A percentile compares a stretch with the other conserved stretches of the same genome.
phyloP scores from a whole-genome alignment of 2,113 vertebrate species.

The Hassar affinis region DNA sequence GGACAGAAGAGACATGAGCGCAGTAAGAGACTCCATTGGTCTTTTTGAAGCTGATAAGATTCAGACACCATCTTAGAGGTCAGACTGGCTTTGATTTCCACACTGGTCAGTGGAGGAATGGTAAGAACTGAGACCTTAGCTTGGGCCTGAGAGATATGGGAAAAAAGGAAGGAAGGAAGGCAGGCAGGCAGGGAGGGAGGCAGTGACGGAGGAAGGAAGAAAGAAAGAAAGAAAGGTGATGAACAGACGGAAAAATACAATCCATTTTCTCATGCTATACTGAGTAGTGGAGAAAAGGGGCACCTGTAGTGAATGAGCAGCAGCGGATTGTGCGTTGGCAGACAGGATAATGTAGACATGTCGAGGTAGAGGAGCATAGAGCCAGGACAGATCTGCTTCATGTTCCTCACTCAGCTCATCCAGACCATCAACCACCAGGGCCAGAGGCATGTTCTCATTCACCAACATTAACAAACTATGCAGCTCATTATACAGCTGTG shows the following conservation, averaged over 20 bases:
- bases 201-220: background rate
- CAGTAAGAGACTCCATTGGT: conserved; percentile 61
- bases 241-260: background rate
- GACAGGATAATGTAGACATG: conserved; percentile 66
- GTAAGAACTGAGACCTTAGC: conserved; percentile 52
- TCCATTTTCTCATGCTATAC: background rate
- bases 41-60: conserved; percentile 52
- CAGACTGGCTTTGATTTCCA: conserved; percentile 60
- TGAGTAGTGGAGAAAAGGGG: background rate
- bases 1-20: conserved; percentile 65
- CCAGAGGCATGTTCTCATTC: conserved; percentile 53
- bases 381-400: conserved; percentile 65
- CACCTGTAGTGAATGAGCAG: conserved; percentile 59
- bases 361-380: conserved; percentile 56
- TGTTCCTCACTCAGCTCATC: conserved; percentile 69
- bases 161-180: background rate
- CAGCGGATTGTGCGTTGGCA: conserved; percentile 53
- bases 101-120: conserved; percentile 59
- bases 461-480: conserved; percentile 62
- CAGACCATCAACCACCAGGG: conserved; percentile 68
- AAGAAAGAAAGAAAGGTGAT: background rate
- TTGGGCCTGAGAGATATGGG: conserved; percentile 51
- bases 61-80: conserved; percentile 54
- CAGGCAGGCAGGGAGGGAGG: background rate
- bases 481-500: conserved; percentile 66